Evolutionary conservation across 2,113 vertebrate species (phyloP), one percentile per base, ranked within the genome.

Genomic region (Pongo pygmaeus): DNA sequence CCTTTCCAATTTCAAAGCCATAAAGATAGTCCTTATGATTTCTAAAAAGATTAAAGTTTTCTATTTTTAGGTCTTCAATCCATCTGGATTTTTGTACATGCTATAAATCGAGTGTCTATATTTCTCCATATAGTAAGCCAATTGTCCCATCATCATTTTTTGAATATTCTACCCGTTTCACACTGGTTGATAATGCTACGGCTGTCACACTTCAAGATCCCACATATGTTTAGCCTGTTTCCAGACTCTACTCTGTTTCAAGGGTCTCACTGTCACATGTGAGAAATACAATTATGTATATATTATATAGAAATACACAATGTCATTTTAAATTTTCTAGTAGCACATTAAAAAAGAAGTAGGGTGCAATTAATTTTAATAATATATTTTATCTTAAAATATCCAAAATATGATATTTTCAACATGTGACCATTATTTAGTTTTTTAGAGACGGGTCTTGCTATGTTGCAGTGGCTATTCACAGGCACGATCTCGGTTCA

Each of bases 371-470:
- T 86, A 40, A 40, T 61, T 84, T 88, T 69, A 94, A 79, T 10
- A 27, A 67, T 10, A 27, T 17, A 86, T 72, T 74, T 72, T 94
- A 74, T 17, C 75, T 25, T 89, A 89, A 84, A 83, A 83, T 79
- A 92, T 35, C 38, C 30, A 91, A 85, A 93, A 77, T 83, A 87
- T 25, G 67, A 46, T 32, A 93, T 48, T 90, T 94, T 86, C 23
- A 96, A 84, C 20, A 61, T 80, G 48, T 52, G 46, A 84, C 74
- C 46, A 80, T 67, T 77, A 81, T 69, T 64, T 69, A 13, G 30
- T 35, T 69, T 69, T 69, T 69, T 69, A 8, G 32, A 69, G 67
- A 35, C 14, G 0, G 16, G 67, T 69, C 30, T 69, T 35, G 16
- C 16, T 18, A 32, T 69, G 32, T 69, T 35, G 67, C 67, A 69